Evolutionary conservation across 1,140 invertebrate genomes (phyloP).

Genomic region (Megathymus violae): DNA sequence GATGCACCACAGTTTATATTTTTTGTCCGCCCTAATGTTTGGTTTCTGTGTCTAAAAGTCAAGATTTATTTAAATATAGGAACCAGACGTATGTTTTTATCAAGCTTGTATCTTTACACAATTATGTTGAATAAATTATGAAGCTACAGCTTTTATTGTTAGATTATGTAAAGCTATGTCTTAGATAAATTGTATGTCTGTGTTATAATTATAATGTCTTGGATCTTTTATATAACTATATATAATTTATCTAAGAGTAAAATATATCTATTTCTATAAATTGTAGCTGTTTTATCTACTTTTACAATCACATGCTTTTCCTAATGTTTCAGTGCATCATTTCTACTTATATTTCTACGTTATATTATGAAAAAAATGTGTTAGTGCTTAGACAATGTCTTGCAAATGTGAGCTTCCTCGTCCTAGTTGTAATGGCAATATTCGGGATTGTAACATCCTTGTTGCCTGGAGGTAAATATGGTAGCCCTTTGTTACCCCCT

Average conservation of each 20-base stretch:
- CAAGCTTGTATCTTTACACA: no score
- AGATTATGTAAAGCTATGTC: no score
- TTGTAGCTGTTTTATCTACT: slow-evolving; percentile 11
- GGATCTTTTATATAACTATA: no score
- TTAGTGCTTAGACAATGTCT: slow-evolving; percentile 71
- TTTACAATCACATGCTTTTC: slow-evolving; percentile 27
- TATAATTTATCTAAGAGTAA: no score
- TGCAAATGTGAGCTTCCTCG: slow-evolving; percentile 74
- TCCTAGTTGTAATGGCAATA: slow-evolving; percentile 70
- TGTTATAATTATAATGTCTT: no score
- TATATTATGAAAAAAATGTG: slow-evolving; percentile 73
- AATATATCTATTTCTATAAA: neutral
- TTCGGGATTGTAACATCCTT: slow-evolving; percentile 69
- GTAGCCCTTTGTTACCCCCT: neutral
- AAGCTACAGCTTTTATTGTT: no score
- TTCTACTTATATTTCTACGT: slow-evolving; percentile 68
- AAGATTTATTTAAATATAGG: slow-evolving; percentile 2
- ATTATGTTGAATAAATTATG: no score
- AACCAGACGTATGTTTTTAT: neutral
- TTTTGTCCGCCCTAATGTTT: slow-evolving; percentile 21
- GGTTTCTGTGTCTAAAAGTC: neutral
- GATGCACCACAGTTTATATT: slow-evolving; percentile 3
- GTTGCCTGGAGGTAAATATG: slow-evolving; percentile 65
- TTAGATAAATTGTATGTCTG: no score
- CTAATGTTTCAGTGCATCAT: slow-evolving; percentile 70